These are phyloP conservation scores for Cybosia mesomella DNA, from an alignment of 2,888 invertebrate genomes.

Conservation along the genomic window DNA sequence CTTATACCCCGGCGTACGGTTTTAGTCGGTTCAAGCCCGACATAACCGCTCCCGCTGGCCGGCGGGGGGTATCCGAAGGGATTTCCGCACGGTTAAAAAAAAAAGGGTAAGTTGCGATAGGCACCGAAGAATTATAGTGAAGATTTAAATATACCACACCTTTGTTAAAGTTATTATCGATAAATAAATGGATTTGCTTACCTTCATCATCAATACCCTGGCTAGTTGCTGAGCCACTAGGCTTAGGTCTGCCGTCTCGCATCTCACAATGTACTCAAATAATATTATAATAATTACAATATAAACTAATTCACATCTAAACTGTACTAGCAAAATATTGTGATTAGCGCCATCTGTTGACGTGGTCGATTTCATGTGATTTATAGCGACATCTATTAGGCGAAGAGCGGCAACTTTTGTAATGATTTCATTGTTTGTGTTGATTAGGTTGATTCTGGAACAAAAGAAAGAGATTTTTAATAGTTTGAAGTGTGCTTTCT, in stretches of 20 bases:
- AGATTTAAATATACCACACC: too few species aligned
- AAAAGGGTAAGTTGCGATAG: too few species aligned
- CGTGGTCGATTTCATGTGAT: conserved; percentile 17
- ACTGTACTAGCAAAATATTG: conserved; percentile 47
- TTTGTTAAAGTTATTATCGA: too few species aligned
- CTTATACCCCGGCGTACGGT: too few species aligned
- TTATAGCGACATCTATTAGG: conserved; percentile 21
- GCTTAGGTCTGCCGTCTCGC: conserved; percentile 81
- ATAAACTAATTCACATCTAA: conserved; percentile 56
- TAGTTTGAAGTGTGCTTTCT: background rate
- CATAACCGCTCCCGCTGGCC: too few species aligned
- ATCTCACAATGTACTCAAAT: conserved; percentile 65
- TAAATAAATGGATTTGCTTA: conserved; percentile 38
- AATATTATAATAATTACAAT: conserved; percentile 58
- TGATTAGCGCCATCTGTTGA: conserved; percentile 49
- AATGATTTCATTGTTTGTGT: conserved; percentile 16
- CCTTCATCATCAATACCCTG: conserved; percentile 76
- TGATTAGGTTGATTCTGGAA: conserved; percentile 20
- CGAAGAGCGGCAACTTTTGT: conserved; percentile 21
- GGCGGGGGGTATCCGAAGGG: too few species aligned
- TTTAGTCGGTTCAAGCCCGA: too few species aligned
- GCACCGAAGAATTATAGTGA: too few species aligned
- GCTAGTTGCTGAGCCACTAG: conserved; percentile 75
- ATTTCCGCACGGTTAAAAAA: too few species aligned
- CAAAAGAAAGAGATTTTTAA: conserved; percentile 8